A percentile compares a stretch with the other conserved stretches of the same genome.
Evolutionary conservation across 2,888 invertebrate species (phyloP).

Genomic region (Axea sp.): DNA sequence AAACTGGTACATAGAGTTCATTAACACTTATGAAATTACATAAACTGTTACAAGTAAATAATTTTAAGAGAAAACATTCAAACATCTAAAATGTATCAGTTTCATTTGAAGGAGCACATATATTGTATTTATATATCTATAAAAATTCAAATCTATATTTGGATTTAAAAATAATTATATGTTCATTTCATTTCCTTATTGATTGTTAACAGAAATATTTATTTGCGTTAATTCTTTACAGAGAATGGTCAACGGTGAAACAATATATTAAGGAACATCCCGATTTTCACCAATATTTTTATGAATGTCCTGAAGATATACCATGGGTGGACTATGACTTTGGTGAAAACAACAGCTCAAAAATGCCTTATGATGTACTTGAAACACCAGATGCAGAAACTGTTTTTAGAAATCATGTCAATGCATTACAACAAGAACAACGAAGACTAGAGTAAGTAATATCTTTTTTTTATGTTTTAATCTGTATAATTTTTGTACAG

Average conservation of each 20-base stretch:
- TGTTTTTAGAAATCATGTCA: slow-evolving; percentile 94
- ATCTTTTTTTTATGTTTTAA: background rate
- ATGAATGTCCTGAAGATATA: slow-evolving; percentile 88
- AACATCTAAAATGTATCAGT: no score
- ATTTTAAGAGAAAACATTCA: no score
- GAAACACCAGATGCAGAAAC: slow-evolving; percentile 95
- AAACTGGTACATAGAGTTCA: no score
- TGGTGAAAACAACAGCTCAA: slow-evolving; percentile 85
- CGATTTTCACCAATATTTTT: slow-evolving; percentile 96
- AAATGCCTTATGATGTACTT: slow-evolving; percentile 95
- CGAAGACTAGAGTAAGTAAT: slow-evolving; percentile 92
- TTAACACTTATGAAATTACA: no score
- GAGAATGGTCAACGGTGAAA: slow-evolving; percentile 94
- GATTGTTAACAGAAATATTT: background rate
- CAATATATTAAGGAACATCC: slow-evolving; percentile 93
- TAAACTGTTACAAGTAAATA: no score
- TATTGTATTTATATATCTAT: no score
- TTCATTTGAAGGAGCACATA: no score
- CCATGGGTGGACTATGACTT: slow-evolving; percentile 88
- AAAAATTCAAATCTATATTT: no score
- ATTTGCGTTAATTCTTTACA: no score
- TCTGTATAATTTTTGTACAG: no score
- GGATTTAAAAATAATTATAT: no score
- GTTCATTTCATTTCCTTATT: no score
- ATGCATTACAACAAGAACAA: slow-evolving; percentile 94